Evolutionary conservation across 1,140 invertebrate species (phyloP).

Genomic region (Camponotus floridanus): DNA sequence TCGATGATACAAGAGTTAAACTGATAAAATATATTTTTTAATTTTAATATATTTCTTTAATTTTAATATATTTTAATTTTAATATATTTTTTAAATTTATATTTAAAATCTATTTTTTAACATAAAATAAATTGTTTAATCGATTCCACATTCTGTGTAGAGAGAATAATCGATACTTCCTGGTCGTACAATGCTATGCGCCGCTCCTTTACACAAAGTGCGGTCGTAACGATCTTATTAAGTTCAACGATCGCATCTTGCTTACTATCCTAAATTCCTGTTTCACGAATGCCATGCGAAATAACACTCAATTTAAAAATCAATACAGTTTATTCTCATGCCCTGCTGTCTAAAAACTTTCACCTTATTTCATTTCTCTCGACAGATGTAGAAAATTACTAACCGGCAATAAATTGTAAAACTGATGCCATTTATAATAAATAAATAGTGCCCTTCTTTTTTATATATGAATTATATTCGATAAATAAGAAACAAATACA

Average conservation of each 20-base stretch:
- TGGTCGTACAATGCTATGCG: no score
- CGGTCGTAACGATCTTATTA: not conserved
- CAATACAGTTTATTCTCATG: conserved; percentile 27
- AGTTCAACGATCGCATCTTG: conserved; percentile 19
- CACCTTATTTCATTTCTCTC: conserved; percentile 13
- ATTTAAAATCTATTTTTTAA: no score
- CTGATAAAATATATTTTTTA: not conserved
- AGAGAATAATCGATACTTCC: not conserved
- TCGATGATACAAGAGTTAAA: not conserved
- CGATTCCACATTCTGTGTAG: not conserved
- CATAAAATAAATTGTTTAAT: conserved; percentile 1
- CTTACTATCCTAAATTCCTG: conserved; percentile 14
- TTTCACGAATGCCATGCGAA: not conserved
- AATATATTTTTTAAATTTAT: no score
- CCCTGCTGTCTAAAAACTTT: conserved; percentile 13
- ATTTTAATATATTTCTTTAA: no score
- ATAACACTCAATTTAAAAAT: conserved; percentile 34
- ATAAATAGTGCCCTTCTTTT: not conserved
- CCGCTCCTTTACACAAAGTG: not conserved
- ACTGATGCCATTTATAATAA: not conserved
- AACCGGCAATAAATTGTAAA: no score
- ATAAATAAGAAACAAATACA: not conserved
- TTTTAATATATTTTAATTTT: no score
- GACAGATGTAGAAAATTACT: not conserved
- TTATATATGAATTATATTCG: not conserved